A percentile compares a stretch with the other conserved stretches of the same genome.
Evolutionary conservation across 2,888 invertebrate species (phyloP).

Genomic region (Polydrusus tereticollis): DNA sequence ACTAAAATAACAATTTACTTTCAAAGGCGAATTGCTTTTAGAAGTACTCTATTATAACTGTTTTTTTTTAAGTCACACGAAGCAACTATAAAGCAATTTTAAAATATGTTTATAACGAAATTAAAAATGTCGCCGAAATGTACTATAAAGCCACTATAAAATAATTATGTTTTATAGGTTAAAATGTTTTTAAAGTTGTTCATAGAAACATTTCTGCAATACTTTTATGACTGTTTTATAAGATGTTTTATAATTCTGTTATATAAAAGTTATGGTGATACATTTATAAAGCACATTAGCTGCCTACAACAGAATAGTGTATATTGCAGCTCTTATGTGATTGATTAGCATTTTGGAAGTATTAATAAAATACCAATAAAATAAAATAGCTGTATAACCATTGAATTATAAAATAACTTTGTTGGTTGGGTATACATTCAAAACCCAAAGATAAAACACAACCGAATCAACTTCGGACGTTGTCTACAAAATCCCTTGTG

Average conservation of each 20-base stretch:
- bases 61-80: conserved; percentile 15
- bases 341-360: conserved; percentile 9
- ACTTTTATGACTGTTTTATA: neutral
- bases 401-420: no score
- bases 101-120: neutral
- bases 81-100: conserved; percentile 18
- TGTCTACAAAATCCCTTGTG: no score
- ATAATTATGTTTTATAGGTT: conserved; percentile 17
- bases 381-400: no score
- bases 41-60: neutral
- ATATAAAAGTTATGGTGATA: conserved; percentile 19
- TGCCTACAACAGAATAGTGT: conserved; percentile 19
- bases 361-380: no score
- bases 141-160: conserved; percentile 14
- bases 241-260: conserved; percentile 2
- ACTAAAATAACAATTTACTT: conserved; percentile 6
- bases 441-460: no score
- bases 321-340: neutral
- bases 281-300: conserved; percentile 13
- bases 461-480: no score
- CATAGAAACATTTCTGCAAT: conserved; percentile 7
- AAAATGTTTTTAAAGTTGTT: conserved; percentile 10
- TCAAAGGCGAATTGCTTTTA: conserved; percentile 4
- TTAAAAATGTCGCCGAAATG: neutral
- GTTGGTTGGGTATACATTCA: no score